Percentiles rank a stretch among this genome's conserved stretches.
Conservation (phyloP, 2,888 invertebrate species). For the Platerodrilus igneus region DNA sequence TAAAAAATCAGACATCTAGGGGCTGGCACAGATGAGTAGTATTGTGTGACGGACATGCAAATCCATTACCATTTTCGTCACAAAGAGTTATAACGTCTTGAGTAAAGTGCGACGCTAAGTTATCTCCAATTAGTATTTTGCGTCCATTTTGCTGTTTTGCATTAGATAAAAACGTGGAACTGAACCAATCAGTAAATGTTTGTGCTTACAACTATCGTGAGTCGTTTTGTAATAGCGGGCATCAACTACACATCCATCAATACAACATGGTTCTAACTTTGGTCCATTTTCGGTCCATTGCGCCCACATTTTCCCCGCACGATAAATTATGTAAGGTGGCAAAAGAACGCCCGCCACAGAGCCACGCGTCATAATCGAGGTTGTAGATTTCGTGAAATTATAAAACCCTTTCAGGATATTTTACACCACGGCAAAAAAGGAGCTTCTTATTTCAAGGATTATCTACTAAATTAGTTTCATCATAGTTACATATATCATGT, state of each 20-base stretch:
- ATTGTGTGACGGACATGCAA: constrained; percentile 35
- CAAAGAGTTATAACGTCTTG: constrained; percentile 16
- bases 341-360: no score
- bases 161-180: constrained; percentile 4
- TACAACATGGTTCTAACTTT: constrained; percentile 28
- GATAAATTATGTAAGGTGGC: no score
- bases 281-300: constrained; percentile 36
- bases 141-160: constrained; percentile 20
- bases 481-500: no score
- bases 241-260: constrained; percentile 28
- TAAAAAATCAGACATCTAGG: constrained; percentile 32
- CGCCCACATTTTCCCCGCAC: constrained; percentile 24
- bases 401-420: constrained; percentile 21
- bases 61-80: constrained; percentile 34
- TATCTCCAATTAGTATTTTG: constrained; percentile 39
- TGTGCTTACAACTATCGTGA: constrained; percentile 26
- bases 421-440: constrained; percentile 14
- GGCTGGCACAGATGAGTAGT: constrained; percentile 29
- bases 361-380: no score
- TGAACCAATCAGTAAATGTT: constrained; percentile 34
- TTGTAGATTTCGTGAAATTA: constrained; percentile 22
- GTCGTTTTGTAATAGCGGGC: constrained; percentile 24
- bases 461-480: constrained; percentile 9
- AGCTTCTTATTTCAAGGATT: constrained; percentile 7
- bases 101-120: constrained; percentile 26